A percentile compares a stretch with the other conserved stretches of the same genome.
Evolutionary conservation across 2,888 invertebrate genomes (phyloP).

Genomic region (Ichneumon xanthorius): DNA sequence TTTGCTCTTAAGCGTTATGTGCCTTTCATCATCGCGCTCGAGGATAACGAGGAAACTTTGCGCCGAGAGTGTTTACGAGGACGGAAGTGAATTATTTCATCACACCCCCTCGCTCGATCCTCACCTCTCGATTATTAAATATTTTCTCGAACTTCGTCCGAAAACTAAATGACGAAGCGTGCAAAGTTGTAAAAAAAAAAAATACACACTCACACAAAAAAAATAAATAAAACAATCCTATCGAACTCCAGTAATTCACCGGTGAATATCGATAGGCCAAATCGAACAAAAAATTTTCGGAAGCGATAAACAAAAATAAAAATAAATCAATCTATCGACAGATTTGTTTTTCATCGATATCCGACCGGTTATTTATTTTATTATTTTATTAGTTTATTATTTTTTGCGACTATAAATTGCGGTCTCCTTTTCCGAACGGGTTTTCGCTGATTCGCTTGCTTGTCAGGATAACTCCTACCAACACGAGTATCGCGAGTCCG

Average conservation of each 20-base stretch:
- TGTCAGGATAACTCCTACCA: no score
- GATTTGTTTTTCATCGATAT: background rate
- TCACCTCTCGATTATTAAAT: constrained; percentile 40
- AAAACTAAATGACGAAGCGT: constrained; percentile 10
- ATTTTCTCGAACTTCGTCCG: constrained; percentile 39
- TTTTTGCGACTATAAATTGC: background rate
- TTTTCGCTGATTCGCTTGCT: no score
- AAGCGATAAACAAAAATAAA: background rate
- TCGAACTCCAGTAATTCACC: background rate
- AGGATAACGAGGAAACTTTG: constrained; percentile 57
- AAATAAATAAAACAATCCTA: no score
- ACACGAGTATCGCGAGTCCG: background rate
- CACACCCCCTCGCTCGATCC: constrained; percentile 3
- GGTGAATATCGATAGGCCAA: background rate
- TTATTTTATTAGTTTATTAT: background rate
- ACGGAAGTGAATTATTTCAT: constrained; percentile 51
- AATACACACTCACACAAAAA: background rate
- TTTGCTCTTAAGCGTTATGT: constrained; percentile 6
- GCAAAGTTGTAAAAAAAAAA: constrained; percentile 3
- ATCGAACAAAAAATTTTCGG: background rate
- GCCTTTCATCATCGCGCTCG: constrained; percentile 33
- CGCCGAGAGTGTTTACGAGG: constrained; percentile 42
- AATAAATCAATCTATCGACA: background rate
- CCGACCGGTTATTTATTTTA: background rate
- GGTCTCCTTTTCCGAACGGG: background rate